Percentiles rank a stretch among this genome's conserved stretches.
Conservation (phyloP, 2,113 vertebrate species). For the Phocoena phocoena region DNA sequence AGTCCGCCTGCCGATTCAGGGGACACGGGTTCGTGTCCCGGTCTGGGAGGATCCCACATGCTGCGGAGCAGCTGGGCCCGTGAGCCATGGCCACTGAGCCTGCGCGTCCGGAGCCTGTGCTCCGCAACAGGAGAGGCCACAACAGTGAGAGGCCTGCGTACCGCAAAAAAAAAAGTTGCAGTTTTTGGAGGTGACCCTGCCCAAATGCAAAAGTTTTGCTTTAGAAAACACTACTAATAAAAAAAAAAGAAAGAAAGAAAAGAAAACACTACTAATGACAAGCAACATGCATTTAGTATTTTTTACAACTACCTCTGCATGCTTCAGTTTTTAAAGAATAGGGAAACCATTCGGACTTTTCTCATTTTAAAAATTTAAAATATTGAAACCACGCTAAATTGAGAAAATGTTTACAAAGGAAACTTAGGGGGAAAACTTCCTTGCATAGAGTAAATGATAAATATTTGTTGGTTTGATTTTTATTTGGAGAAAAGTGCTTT, state of each 20-base stretch:
- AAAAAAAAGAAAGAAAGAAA: no score
- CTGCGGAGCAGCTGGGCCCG: no score
- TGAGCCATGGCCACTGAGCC: no score
- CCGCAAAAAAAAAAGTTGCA: not conserved
- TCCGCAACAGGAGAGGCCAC: no score
- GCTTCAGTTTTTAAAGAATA: not conserved
- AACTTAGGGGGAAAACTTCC: not conserved
- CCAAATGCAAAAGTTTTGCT: not conserved
- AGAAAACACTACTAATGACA: not conserved
- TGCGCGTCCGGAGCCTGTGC: no score
- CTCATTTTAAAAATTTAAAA: not conserved
- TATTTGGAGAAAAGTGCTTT: slow-evolving; percentile 8
- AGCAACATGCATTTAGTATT: not conserved
- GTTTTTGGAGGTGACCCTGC: not conserved
- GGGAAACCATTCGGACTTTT: not conserved
- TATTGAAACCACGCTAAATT: not conserved
- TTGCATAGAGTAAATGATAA: not conserved
- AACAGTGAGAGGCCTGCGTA: no score
- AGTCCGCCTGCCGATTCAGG: no score
- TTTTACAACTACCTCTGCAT: not conserved
- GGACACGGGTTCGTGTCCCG: no score
- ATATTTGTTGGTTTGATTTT: slow-evolving; percentile 18
- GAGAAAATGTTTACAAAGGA: not conserved
- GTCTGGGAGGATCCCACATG: no score
- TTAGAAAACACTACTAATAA: not conserved